Base-by-base conservation (phyloP, 1,140 invertebrate genomes). In the Drosophila obscura region DNA sequence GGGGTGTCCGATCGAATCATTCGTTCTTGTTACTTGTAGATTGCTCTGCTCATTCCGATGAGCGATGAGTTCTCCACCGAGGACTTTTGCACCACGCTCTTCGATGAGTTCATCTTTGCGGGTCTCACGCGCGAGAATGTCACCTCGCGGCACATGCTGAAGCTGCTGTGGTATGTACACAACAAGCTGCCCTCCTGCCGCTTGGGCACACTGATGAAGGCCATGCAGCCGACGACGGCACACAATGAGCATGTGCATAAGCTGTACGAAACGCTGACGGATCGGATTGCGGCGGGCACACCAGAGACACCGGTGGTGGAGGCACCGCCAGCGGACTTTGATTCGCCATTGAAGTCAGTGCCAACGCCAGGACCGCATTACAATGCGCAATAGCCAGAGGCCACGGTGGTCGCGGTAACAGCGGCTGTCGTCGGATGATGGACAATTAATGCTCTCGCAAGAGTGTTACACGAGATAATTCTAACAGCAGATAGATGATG, bases 91-190 rank as follows among this genome's bases (percentile, higher is more conserved):
- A 98, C 97, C 1, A 97, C 97, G 1, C 94, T 99, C 15, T 99
- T 99, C 93, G 98, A 99, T 93, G 98, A 99, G 92, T 99, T 99
- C 90, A 97, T 99, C 75, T 97, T 98, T 92, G 96, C 97, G 48
- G 96, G 96, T 0, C 93, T 98, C 39, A 94, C 94, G 5, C 94
- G 96, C 65, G 97, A 99, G 90, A 98, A 98, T 94, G 97, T 99
- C 0, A 96, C 96, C n/a, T 87, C 83, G 1, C 94, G 97, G 44
- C 98, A 99, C 93, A 94, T 99, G 77, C 92, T 99, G 35, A 97
- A 98, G 92, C 93, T 99, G 45, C 92, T 99, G 5, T 98, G 96
- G 96, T 97, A 98, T 90, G 96, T 98, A 58, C 95, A 98, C 93
- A 95, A 95, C 9, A 97, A 97, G 92, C 92, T 99, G 50, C 96